phyloP scores from a whole-genome alignment of 2,797 vertebrate species.

The Microctenopoma stevenorrisi region DNA sequence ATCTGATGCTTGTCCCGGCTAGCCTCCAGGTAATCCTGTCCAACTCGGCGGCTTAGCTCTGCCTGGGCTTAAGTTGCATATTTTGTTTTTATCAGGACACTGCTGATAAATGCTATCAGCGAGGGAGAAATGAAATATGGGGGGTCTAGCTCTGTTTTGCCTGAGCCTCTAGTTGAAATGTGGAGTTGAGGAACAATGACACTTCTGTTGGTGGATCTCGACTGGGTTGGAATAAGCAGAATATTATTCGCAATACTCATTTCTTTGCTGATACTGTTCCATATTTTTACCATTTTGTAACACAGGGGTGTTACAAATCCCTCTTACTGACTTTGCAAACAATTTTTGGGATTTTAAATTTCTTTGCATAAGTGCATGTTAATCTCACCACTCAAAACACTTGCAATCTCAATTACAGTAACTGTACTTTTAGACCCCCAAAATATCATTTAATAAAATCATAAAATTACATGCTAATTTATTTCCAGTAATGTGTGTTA shows the following conservation, averaged over 20 bases:
- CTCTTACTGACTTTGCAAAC: slow-evolving; percentile 10
- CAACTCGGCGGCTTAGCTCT: slow-evolving; percentile 90
- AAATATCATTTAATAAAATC: slow-evolving; percentile 74
- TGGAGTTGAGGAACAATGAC: slow-evolving; percentile 72
- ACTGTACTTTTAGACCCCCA: slow-evolving; percentile 60
- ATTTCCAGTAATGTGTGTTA: slow-evolving; percentile 74
- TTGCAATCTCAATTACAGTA: slow-evolving; percentile 50
- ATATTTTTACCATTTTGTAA: slow-evolving; percentile 1
- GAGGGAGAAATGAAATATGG: slow-evolving; percentile 95
- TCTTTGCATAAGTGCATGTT: slow-evolving; percentile 56
- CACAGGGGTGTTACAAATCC: slow-evolving; percentile 18
- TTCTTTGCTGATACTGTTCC: not conserved
- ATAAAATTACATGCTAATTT: slow-evolving; percentile 76
- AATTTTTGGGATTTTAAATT: slow-evolving; percentile 33
- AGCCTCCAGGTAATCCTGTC: slow-evolving; percentile 93
- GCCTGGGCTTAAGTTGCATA: slow-evolving; percentile 99
- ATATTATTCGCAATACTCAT: slow-evolving; percentile 12
- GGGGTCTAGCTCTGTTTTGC: slow-evolving; percentile 87
- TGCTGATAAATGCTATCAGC: slow-evolving; percentile 99
- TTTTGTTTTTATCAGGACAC: slow-evolving; percentile 96
- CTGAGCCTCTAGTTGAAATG: slow-evolving; percentile 60
- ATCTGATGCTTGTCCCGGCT: slow-evolving; percentile 92
- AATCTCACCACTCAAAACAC: slow-evolving; percentile 42
- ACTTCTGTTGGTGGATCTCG: slow-evolving; percentile 67
- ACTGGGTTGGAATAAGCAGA: slow-evolving; percentile 22